phyloP scores from a whole-genome alignment of 2,888 invertebrate genomes.

The Ormyrus nitidulus region DNA sequence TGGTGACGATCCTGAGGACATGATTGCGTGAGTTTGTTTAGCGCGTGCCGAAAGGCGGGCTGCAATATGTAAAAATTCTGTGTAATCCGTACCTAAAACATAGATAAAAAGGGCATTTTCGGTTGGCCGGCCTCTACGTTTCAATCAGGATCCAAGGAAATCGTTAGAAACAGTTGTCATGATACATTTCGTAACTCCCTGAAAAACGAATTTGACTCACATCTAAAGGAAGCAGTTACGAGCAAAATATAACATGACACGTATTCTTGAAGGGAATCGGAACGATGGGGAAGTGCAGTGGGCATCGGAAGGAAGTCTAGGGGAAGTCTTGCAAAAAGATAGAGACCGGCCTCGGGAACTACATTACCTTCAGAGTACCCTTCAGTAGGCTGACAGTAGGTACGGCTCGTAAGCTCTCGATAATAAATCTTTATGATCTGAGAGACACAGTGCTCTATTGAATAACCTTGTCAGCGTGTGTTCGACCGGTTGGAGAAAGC shows the following conservation, averaged over 20 bases:
- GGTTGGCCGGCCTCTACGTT: slow-evolving; percentile 70
- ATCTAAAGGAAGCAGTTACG: slow-evolving; percentile 1
- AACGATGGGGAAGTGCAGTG: slow-evolving; percentile 4
- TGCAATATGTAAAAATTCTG: slow-evolving; percentile 68
- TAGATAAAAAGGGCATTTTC: slow-evolving; percentile 71
- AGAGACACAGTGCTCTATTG: slow-evolving; percentile 56
- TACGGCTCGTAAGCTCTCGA: slow-evolving; percentile 74
- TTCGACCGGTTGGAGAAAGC: slow-evolving; percentile 67
- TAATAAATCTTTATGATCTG: slow-evolving; percentile 72
- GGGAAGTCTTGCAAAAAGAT: slow-evolving; percentile 37
- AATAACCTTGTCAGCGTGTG: slow-evolving; percentile 56
- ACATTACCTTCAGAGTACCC: slow-evolving; percentile 76
- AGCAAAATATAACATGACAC: neutral
- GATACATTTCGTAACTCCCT: neutral
- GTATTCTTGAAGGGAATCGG: neutral
- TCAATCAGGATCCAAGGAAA: slow-evolving; percentile 3
- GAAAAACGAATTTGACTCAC: neutral
- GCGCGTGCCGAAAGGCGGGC: slow-evolving; percentile 72
- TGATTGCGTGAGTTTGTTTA: slow-evolving; percentile 62
- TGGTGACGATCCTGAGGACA: slow-evolving; percentile 64
- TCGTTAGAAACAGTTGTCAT: slow-evolving; percentile 10
- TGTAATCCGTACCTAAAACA: slow-evolving; percentile 75
- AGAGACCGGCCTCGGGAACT: slow-evolving; percentile 76
- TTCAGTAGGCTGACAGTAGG: slow-evolving; percentile 74
- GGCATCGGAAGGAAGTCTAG: slow-evolving; percentile 11